Percentiles rank a stretch among this genome's conserved stretches.
phyloP scores from a whole-genome alignment of 2,113 vertebrate genomes.

The Onychostruthus taczanowskii region DNA sequence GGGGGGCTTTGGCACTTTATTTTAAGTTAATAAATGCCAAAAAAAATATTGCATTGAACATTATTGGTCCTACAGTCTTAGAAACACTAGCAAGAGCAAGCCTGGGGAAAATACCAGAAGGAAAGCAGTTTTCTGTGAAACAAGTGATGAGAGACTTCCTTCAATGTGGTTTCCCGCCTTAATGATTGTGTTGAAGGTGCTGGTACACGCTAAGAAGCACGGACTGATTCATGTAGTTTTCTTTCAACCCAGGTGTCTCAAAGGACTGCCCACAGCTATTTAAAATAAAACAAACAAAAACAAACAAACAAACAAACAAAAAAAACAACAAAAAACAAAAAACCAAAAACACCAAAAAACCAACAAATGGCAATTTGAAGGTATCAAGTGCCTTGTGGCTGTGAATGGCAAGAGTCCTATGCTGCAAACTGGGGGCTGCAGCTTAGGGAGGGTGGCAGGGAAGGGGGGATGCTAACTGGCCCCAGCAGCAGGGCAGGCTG shows the following conservation, averaged over 20 bases:
- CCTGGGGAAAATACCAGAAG: background rate
- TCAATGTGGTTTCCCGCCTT: background rate
- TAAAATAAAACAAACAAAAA: too few species aligned
- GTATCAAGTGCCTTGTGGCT: background rate
- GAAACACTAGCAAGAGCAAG: background rate
- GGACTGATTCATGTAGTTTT: rapidly evolving
- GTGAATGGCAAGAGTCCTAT: rapidly evolving
- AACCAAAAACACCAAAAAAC: too few species aligned
- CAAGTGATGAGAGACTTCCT: background rate
- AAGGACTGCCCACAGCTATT: background rate
- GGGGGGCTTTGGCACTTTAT: background rate
- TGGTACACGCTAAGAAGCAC: background rate
- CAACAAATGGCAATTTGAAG: background rate
- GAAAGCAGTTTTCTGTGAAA: background rate
- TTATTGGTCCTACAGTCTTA: background rate
- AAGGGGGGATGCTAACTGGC: background rate
- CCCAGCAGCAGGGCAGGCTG: too few species aligned
- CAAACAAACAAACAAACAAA: too few species aligned
- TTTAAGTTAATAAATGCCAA: background rate
- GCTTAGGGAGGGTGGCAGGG: background rate
- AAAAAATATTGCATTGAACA: rapidly evolving
- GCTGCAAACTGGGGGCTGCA: background rate
- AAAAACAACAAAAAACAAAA: too few species aligned
- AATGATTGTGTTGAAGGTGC: background rate
- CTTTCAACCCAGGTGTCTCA: background rate